Evolutionary conservation across 2,113 vertebrate species (phyloP).

Genomic region (Miniopterus natalensis): DNA sequence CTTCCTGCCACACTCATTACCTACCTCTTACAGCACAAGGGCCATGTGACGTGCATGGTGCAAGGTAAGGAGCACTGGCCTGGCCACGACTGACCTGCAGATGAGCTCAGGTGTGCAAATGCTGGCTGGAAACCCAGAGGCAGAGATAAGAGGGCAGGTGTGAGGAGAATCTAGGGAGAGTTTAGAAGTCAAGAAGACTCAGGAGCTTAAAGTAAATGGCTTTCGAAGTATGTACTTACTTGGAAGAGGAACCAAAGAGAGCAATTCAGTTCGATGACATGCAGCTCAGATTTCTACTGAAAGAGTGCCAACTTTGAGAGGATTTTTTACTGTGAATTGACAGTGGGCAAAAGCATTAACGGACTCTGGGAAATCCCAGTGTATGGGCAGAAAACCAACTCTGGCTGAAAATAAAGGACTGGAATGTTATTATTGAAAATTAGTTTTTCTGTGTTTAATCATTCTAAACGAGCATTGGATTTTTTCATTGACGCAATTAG

Average conservation of each 20-base stretch:
- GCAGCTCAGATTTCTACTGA: background rate
- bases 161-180: background rate
- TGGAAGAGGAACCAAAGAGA: background rate
- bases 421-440: conserved; percentile 54
- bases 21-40: background rate
- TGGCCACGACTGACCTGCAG: background rate
- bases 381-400: background rate
- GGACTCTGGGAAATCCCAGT: background rate
- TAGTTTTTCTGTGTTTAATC: conserved; percentile 60
- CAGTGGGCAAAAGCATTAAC: background rate
- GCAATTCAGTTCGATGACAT: background rate
- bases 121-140: background rate
- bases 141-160: background rate
- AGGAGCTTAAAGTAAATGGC: background rate
- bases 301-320: background rate
- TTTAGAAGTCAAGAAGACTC: background rate
- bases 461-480: background rate
- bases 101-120: too few species aligned
- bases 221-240: background rate
- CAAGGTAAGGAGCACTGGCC: background rate
- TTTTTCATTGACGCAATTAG: conserved; percentile 54
- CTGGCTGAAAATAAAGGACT: conserved; percentile 54
- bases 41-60: accelerated
- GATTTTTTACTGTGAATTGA: background rate
- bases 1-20: background rate